Evolutionary conservation across 2,888 invertebrate genomes (phyloP), one percentile per base, ranked within the genome.

Genomic region (Aporophyla nigra): DNA sequence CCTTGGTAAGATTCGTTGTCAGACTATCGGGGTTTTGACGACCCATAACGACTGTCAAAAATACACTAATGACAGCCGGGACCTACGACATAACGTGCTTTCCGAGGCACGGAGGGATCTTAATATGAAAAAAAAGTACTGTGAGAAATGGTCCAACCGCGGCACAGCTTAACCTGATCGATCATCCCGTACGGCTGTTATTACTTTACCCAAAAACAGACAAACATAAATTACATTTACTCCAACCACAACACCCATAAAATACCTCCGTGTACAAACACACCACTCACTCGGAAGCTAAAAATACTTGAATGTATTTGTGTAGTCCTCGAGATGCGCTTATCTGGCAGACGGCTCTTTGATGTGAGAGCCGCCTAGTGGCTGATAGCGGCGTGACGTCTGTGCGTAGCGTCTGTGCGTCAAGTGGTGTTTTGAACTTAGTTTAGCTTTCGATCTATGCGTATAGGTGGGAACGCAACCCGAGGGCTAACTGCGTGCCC

Each of bases 231-330:
- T 76, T 49, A 49, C 7, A 61, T 33, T 24, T n/a, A 12, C 53
- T 51, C 49, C 76, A 19, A 71, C 71, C 54, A 80, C 40, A 80
- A 56, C 27, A 80, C n/a, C 69, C 53, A 76, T 76, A 79, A 80
- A 54, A 71, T 71, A 27, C 71, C 49, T 33, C 14, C 2, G 14
- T 19, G 46, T 67, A 70, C 70, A 70, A 0, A 5, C n/a, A 9
- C 59, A 49, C 54, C 85, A 74, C 77, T 83, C 71, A 9, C 24
- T 1, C 82, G 46, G 84, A 78, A 86, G 84, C 83, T 84, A 84
- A 83, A 86, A 78, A 84, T 84, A 84, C 83, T 78, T 61, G 59
- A 72, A 59, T 51, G 59, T 80, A 86, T 86, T 87, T 80, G 80
- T 74, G 83, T 43, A 75, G 73, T 83, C 65, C 85, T 86, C 59